phyloP scores from a whole-genome alignment of 2,888 invertebrate species.

The Epirrhoe tristata region DNA sequence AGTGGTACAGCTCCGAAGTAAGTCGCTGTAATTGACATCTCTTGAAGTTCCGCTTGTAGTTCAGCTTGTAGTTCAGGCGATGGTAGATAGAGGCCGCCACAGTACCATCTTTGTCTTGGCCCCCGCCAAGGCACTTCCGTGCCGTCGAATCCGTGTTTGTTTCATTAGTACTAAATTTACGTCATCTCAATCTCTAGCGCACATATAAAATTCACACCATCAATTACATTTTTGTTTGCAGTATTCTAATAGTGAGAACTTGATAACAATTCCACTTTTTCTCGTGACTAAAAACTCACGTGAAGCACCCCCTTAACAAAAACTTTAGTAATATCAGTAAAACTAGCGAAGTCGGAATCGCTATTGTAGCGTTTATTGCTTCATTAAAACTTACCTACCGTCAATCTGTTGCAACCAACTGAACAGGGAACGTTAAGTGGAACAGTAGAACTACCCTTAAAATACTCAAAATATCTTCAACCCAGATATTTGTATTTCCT shows the following conservation, averaged over 20 bases:
- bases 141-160: no score
- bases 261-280: background rate
- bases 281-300: background rate
- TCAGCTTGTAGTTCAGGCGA: no score
- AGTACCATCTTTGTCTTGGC: no score
- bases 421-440: conserved; percentile 12
- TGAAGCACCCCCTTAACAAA: conserved; percentile 19
- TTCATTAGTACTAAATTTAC: no score
- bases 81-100: no score
- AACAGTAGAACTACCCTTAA: background rate
- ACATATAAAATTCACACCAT: no score
- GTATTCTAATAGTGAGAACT: background rate
- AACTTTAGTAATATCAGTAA: conserved; percentile 45
- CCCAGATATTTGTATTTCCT: no score
- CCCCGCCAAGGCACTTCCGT: no score
- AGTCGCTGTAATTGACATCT: no score
- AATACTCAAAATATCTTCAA: background rate
- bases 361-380: conserved; percentile 47
- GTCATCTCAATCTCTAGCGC: no score
- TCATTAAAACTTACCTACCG: conserved; percentile 47
- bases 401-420: conserved; percentile 26
- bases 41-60: no score
- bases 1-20: no score
- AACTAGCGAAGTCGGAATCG: conserved; percentile 40
- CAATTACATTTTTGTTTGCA: background rate